A percentile compares a stretch with the other conserved stretches of the same genome.
These are phyloP conservation scores for Gorsachius magnificus DNA, from an alignment of 2,797 vertebrate species.

Conservation along the genomic window DNA sequence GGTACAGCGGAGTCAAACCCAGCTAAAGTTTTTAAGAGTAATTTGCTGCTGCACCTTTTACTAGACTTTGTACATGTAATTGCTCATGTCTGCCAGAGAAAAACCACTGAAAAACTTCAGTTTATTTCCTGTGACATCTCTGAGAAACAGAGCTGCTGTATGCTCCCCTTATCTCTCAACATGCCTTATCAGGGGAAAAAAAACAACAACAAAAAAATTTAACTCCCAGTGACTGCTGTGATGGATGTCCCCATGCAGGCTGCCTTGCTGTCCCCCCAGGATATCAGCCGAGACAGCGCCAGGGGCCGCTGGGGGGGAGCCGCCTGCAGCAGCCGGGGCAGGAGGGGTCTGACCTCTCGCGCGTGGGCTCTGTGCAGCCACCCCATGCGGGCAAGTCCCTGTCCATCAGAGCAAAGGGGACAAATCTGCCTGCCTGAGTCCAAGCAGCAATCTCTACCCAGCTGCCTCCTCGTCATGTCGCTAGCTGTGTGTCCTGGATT, in stretches of 20 bases:
- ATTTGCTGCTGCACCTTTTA: not conserved
- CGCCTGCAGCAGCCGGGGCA: accelerated
- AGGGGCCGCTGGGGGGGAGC: not conserved
- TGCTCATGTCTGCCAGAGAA: not conserved
- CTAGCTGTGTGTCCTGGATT: not conserved
- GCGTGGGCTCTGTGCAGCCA: not conserved
- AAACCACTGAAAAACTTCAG: not conserved
- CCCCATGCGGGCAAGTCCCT: not conserved
- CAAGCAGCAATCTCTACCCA: not conserved
- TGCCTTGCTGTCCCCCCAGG: not conserved
- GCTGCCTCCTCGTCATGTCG: not conserved
- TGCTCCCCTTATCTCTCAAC: not conserved
- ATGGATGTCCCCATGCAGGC: not conserved
- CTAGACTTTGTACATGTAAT: not conserved
- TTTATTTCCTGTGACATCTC: not conserved
- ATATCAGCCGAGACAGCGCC: accelerated
- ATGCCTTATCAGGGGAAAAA: not conserved
- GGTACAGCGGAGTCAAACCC: not conserved
- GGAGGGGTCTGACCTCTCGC: too few species aligned
- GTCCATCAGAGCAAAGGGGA: not conserved
- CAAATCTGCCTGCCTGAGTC: not conserved
- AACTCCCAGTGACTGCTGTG: not conserved
- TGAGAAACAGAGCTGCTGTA: not conserved
- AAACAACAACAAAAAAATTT: not conserved
- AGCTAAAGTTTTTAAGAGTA: not conserved